These are phyloP conservation scores for Triplophysa dalaica DNA, from an alignment of 2,113 vertebrate species.

Conservation along the genomic window DNA sequence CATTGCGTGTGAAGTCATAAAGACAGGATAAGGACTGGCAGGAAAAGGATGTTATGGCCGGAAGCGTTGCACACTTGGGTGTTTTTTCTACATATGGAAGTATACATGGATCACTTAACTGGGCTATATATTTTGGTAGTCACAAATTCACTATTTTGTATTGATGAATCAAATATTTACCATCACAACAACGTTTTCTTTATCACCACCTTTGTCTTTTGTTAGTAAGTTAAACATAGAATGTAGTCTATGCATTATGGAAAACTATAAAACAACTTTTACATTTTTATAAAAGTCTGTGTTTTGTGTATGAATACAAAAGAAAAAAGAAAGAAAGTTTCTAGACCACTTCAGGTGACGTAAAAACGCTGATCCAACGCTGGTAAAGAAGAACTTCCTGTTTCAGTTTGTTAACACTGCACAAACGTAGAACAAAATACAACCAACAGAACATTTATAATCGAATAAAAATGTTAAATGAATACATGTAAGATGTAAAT, in stretches of 20 bases:
- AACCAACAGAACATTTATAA: no score
- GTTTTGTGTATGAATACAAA: neutral
- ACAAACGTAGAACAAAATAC: no score
- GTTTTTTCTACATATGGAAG: conserved; percentile 9
- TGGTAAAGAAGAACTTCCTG: no score
- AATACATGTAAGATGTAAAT: no score
- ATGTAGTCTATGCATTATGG: conserved; percentile 7
- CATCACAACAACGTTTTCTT: neutral
- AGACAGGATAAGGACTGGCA: conserved; percentile 29
- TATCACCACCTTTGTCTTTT: neutral
- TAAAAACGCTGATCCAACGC: no score
- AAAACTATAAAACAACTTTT: neutral
- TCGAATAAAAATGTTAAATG: no score
- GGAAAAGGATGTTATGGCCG: conserved; percentile 32
- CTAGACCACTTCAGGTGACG: neutral
- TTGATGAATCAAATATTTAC: neutral
- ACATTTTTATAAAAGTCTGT: neutral
- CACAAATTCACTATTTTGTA: neutral
- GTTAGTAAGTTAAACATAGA: conserved; percentile 11
- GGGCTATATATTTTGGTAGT: neutral
- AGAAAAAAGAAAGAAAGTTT: neutral
- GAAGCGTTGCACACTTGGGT: neutral
- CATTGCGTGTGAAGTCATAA: conserved; percentile 1
- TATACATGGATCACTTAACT: neutral
- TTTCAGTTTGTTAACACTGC: no score